Evolutionary conservation across 2,888 invertebrate genomes (phyloP).

Genomic region (Philereme vetulata): DNA sequence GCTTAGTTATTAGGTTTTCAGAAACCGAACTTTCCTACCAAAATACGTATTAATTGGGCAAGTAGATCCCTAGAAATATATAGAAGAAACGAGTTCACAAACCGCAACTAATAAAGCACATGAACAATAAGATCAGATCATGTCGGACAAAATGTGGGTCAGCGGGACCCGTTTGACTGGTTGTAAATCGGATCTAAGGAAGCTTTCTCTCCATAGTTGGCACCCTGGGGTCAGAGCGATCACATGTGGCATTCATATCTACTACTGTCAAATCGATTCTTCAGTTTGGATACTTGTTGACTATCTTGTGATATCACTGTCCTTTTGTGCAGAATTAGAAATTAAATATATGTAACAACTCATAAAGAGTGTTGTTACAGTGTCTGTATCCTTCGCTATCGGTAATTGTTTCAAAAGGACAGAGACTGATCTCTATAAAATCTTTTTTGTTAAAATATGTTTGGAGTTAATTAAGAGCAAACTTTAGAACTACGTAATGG

Average conservation of each 20-base stretch:
- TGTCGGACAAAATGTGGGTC: constrained; percentile 56
- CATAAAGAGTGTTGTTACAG: too few relatives aligned
- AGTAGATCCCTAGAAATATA: not conserved
- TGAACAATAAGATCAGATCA: constrained; percentile 39
- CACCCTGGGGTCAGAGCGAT: constrained; percentile 54
- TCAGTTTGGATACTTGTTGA: constrained; percentile 1
- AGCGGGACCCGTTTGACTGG: constrained; percentile 69
- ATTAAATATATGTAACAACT: not conserved
- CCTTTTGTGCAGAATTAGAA: not conserved
- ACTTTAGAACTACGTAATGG: too few relatives aligned
- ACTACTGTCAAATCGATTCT: constrained; percentile 15
- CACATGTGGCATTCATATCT: constrained; percentile 24
- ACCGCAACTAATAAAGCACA: constrained; percentile 36
- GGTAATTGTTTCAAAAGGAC: too few relatives aligned
- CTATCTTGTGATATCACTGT: not conserved
- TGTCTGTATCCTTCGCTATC: too few relatives aligned
- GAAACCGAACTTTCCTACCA: too few relatives aligned
- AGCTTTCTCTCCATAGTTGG: constrained; percentile 43
- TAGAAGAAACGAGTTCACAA: constrained; percentile 9
- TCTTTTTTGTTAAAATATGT: too few relatives aligned
- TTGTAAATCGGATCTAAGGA: constrained; percentile 44
- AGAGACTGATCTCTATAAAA: too few relatives aligned
- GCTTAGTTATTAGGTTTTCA: too few relatives aligned
- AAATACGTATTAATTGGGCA: too few relatives aligned
- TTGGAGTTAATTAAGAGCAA: too few relatives aligned